Base-by-base conservation (phyloP, 2,888 invertebrate species). In the Ophion ventricosus region DNA sequence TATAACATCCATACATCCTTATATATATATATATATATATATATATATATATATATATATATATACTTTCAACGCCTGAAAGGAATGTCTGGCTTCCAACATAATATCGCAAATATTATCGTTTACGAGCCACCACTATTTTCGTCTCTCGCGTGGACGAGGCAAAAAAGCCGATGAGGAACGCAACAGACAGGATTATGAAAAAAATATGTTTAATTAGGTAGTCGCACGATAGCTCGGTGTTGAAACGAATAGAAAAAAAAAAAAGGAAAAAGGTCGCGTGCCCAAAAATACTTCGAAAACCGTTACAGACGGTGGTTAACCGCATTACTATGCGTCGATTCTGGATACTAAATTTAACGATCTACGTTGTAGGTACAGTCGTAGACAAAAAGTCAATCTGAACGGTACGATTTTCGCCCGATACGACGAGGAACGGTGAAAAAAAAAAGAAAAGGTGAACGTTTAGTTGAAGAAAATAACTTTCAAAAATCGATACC, bases 101-200 rank as follows among this genome's bases (percentile, higher is more conserved):
- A 49, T 17, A 73, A 78, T 78, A 70, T 70, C 29, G 63, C 29
- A 70, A 77, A 74, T 56, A 66, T 77, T 80, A 72, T 76, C 75
- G 61, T 72, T 63, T 20, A 7, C 54, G 63, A 20, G n/a, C 25
- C 57, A 57, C 49, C 49, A 49, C 49, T 17, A 49, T 14, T 49
- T 17, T 49, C 49, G 49, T 49, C 49, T 3, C 49, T 14, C 49
- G 14, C 49, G 3, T 17, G 49, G 14, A 49, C 11, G 49, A 49
- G 14, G 49, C 49, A 17, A 49, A 17, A 49, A 49, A 49, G 17
- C 11, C 49, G 49, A 49, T 49, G 49, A 49, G 49, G 49, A 49
- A 49, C 49, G 49, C 49, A 49, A 49, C 14, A 17, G 49, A 49
- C 14, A 49, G 49, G 49, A 49, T 49, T 49, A 17, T 3, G 49